Base-by-base conservation (phyloP, 2,888 invertebrate species). In the Elysia crispata region DNA sequence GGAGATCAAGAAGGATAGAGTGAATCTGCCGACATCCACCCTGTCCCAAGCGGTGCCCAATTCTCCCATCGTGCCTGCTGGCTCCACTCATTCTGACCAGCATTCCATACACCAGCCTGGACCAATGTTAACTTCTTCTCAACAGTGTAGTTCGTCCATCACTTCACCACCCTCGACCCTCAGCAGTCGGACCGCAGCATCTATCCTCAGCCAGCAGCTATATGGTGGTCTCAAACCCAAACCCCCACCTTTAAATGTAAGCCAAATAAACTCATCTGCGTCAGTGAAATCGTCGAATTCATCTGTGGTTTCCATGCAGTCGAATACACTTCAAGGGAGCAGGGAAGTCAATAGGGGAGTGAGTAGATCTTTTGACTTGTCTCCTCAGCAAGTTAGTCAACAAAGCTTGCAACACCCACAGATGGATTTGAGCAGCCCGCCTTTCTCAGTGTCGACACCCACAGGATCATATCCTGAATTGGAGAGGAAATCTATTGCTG, bases 401-500 rank as follows among this genome's bases (percentile, higher is more conserved):
- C 5, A 20, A 20, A 57, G 62, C 41, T 18, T 72, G 20, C 30
- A 54, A 8, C 54, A 77, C 6, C 60, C 70, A 5, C 66, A 69
- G 11, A 57, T 69, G 11, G 25, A 1, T 70, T 57, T 69, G 30
- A 0, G 33, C 28, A 33, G 31, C 20, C 69, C 57, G 60, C 23
- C 57, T n/a, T 15, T 41, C 41, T 41, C 41, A 6, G 41, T 41
- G 41, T 41, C 41, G 11, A 41, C 41, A 41, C 41, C 41, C 11
- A 23, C 60, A 15, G 60, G 60, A 23, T 60, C 23, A 6, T 54
- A 66, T 1, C 54, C 11, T 28, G 79, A 79, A 30, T 50, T 75
- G 33, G 79, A 76, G 41, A 66, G 62, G 28, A 79, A 86, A 60
- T 84, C 80, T 18, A 91, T 91, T 77, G 94, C 93, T 82, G 96